A percentile compares a stretch with the other conserved stretches of the same genome.
These are phyloP conservation scores for Elymnias hypermnestra DNA, from an alignment of 1,140 invertebrate genomes.

Conservation along the genomic window DNA sequence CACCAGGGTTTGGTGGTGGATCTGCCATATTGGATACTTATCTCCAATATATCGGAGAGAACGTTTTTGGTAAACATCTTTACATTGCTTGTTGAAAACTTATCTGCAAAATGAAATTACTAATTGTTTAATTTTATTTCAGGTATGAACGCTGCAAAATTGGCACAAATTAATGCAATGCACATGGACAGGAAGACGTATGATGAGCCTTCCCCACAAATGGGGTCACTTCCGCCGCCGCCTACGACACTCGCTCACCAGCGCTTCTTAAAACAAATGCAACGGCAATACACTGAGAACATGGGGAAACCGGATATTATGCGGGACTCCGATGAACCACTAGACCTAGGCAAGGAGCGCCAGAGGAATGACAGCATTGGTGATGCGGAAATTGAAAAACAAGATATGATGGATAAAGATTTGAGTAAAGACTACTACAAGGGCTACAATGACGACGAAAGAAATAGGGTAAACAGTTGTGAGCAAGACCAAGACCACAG, in stretches of 20 bases:
- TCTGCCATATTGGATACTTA: constrained; percentile 90
- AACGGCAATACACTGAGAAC: constrained; percentile 72
- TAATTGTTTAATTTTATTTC: constrained; percentile 23
- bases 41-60: constrained; percentile 89
- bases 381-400: constrained; percentile 43
- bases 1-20: constrained; percentile 77
- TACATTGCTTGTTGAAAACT: not conserved
- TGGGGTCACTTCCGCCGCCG: constrained; percentile 67
- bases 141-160: constrained; percentile 81
- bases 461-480: constrained; percentile 45
- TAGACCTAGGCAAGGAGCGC: constrained; percentile 69
- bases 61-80: constrained; percentile 77
- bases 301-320: constrained; percentile 63
- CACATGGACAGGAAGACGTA: constrained; percentile 77
- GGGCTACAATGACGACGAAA: constrained; percentile 48
- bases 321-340: constrained; percentile 61
- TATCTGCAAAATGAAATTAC: not conserved
- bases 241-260: constrained; percentile 72
- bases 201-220: constrained; percentile 65
- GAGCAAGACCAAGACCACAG: constrained; percentile 58
- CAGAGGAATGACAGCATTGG: constrained; percentile 50
- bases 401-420: constrained; percentile 48
- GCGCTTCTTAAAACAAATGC: constrained; percentile 79
- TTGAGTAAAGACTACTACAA: constrained; percentile 59
- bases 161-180: constrained; percentile 83